Base-by-base conservation (phyloP, 1,140 invertebrate species). In the Pseudomyrmex pallidus region DNA sequence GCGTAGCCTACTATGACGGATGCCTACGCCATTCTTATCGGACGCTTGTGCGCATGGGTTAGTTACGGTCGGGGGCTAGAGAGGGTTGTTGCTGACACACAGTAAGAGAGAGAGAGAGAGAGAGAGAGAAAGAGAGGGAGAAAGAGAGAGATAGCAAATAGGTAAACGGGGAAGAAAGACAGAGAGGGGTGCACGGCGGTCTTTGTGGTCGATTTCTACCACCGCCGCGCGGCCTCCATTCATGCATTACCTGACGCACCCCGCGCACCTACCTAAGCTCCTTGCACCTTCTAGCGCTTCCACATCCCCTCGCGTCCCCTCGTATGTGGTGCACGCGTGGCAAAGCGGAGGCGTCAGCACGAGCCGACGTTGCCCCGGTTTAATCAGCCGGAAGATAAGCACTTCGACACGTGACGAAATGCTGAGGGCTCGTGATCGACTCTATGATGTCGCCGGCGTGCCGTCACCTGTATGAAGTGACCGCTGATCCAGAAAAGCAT, bases 301-400 rank as follows among this genome's bases (percentile, higher is more conserved):
- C 52, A 56, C 68, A 68, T 70, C 17, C 64, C 61, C 20, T 63
- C 48, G 62, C 50, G 61, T 2, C 50, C 22, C 35, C 15, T 54
- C n/a, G 57, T 62, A 70, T 62, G 72, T 82, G 74, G 67, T 87
- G 85, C 82, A 89, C 86, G 86, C 90, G 89, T 91, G 87, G 52
- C 74, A 85, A 17, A 83, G 87, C 90, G 91, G 89, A 90, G 91
- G 90, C 90, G 90, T 85, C 74, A 85, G 87, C 85, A 88, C 61
- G 85, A 86, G 80, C 77, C 68, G 68, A 84, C 63, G 86, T 82
- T 73, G 87, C 44, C 76, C 83, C 83, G 74, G 66, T 82, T 80
- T 87, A 87, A 88, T 87, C 86, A 82, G 52, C 82, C 74, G 70
- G 76, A 66, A 87, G 82, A 87, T 74, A 56, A 64, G 66, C 74